A percentile compares a stretch with the other conserved stretches of the same genome.
phyloP scores from a whole-genome alignment of 2,888 invertebrate species.

The Mythimna albipuncta region DNA sequence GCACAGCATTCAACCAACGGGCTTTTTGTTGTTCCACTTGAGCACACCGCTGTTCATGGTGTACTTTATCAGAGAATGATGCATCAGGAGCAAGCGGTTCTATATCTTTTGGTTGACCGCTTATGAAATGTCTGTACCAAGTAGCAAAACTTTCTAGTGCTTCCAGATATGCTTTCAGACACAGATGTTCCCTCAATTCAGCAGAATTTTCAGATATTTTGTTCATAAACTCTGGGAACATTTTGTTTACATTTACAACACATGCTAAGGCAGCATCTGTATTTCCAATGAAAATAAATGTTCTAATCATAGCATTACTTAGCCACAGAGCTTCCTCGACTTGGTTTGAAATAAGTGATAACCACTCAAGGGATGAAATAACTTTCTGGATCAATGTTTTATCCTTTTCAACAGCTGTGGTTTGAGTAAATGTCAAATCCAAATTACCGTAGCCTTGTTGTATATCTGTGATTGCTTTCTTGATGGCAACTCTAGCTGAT shows the following conservation, averaged over 20 bases:
- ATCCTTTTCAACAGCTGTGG: slow-evolving; percentile 91
- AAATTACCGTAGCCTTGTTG: slow-evolving; percentile 87
- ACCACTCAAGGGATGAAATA: slow-evolving; percentile 94
- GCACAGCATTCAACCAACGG: slow-evolving; percentile 93
- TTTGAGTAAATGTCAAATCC: slow-evolving; percentile 91
- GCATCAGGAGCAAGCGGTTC: slow-evolving; percentile 90
- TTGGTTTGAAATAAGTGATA: slow-evolving; percentile 95
- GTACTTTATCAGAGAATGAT: slow-evolving; percentile 96
- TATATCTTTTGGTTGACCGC: slow-evolving; percentile 94
- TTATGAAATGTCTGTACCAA: slow-evolving; percentile 96
- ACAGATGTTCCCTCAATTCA: slow-evolving; percentile 95
- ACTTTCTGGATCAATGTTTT: slow-evolving; percentile 84
- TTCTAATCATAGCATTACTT: slow-evolving; percentile 96
- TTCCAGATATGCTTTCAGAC: slow-evolving; percentile 96
- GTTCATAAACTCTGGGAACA: slow-evolving; percentile 82
- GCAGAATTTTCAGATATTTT: slow-evolving; percentile 83
- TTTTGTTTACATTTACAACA: slow-evolving; percentile 84
- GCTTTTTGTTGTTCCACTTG: slow-evolving; percentile 95
- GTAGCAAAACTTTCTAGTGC: slow-evolving; percentile 97
- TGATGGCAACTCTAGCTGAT: slow-evolving; percentile 96
- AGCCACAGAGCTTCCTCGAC: slow-evolving; percentile 95
- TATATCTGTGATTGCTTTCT: slow-evolving; percentile 91
- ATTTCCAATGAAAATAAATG: slow-evolving; percentile 95
- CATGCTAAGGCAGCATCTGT: slow-evolving; percentile 95
- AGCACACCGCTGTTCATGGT: slow-evolving; percentile 95